Evolutionary conservation across 1,140 invertebrate species (phyloP), one percentile per base, ranked within the genome.

Genomic region (Lucilia cuprina): DNA sequence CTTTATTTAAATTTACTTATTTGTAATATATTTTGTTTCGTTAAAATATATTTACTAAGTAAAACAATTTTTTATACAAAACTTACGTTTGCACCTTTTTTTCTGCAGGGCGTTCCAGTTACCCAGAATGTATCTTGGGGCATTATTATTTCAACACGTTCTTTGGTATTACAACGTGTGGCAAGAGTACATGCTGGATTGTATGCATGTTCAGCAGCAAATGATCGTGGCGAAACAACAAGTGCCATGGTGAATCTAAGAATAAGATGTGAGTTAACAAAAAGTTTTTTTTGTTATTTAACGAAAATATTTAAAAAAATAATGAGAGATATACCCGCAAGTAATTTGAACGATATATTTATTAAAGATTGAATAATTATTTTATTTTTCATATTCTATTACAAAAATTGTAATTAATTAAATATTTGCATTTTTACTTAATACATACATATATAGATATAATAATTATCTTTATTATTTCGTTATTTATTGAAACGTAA

Each of bases 61-160:
- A n/a, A n/a, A n/a, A n/a, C n/a, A n/a, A n/a, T n/a, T 41, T 41
- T 41, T 41, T 41, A 8, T 8, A 5, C 41, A 41, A 41, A 41
- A 3, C 5, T 41, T 41, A 8, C 41, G 2, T 41, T 55, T 55
- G 7, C 13, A 55, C 17, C 9, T 77, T 8, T 12, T 65, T 87
- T 92, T n/a, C 90, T 30, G 25, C 25, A 97, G 96, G 95, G 95
- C n/a, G 93, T 93, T 75, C 91, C 94, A 84, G 93, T 98, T 82
- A 93, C 94, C 83, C 96, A 97, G 91, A 97, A 97, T 90, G 93
- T 96, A 88, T 95, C 95, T n/a, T 94, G 94, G 13, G 96, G 96
- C 74, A 93, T 97, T 83, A 96, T 97, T 87, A 95, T 97, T 88
- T 97, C 96, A 87, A 96, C 96, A 21, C 95, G 96, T 88, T 97